Conservation (phyloP, 2,113 vertebrate species). For the Diadophis punctatus region DNA sequence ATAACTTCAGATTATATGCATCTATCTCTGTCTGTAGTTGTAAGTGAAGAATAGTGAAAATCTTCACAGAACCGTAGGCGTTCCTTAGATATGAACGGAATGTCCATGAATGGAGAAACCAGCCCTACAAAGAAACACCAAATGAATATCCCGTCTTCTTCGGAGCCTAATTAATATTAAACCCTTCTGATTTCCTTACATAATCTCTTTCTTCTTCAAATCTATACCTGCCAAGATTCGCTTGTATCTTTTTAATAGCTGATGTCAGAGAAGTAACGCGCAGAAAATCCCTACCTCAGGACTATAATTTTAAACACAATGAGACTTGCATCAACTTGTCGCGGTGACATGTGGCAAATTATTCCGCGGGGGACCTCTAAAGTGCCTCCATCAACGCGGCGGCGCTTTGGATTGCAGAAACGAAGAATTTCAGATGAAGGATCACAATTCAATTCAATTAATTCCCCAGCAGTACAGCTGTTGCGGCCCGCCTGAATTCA, state of each 20-base stretch:
- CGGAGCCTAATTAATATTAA: conserved; percentile 62
- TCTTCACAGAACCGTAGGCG: background rate
- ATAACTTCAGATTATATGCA: background rate
- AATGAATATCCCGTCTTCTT: conserved; percentile 23
- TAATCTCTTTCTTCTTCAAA: conserved; percentile 77
- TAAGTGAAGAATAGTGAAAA: background rate
- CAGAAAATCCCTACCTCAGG: conserved; percentile 71
- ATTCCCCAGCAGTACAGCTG: conserved; percentile 67
- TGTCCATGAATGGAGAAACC: background rate
- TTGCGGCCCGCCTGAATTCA: conserved; percentile 65
- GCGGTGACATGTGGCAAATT: conserved; percentile 67
- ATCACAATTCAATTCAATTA: conserved; percentile 20
- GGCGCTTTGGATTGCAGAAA: background rate
- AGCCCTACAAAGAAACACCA: background rate
- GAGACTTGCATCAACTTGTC: conserved; percentile 74
- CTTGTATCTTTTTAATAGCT: conserved; percentile 74
- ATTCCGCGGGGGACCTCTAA: conserved; percentile 77
- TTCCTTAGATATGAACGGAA: background rate
- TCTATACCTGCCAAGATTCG: conserved; percentile 79
- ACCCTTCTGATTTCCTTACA: conserved; percentile 61
- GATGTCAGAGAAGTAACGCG: conserved; percentile 73
- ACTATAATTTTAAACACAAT: conserved; percentile 85
- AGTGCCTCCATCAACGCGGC: conserved; percentile 74
- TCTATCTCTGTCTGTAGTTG: background rate
- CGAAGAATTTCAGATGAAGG: conserved; percentile 66